Conservation (phyloP, 2,888 invertebrate species). For the Nymphalis urticae region DNA sequence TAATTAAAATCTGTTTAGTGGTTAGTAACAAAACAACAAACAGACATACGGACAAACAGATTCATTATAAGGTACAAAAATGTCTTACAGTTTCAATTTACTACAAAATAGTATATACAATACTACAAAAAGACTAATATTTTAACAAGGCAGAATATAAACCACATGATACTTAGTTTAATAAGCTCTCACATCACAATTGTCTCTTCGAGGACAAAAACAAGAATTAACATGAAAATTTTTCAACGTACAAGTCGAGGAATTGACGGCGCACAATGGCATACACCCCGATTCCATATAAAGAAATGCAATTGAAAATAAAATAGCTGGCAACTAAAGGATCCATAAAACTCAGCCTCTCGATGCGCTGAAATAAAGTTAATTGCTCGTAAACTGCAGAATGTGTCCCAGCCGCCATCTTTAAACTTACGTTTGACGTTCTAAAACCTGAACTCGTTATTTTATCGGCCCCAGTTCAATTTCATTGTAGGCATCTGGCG, state of each 20-base stretch:
- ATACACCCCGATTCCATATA: slow-evolving; percentile 52
- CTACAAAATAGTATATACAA: too few relatives aligned
- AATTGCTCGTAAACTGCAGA: slow-evolving; percentile 54
- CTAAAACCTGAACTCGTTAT: slow-evolving; percentile 34
- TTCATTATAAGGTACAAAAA: too few relatives aligned
- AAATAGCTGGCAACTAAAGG: slow-evolving; percentile 42
- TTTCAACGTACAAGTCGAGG: slow-evolving; percentile 10
- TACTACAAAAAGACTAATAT: not conserved
- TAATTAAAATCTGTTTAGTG: too few relatives aligned
- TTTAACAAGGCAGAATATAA: not conserved
- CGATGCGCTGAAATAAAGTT: slow-evolving; percentile 54
- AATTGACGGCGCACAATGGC: slow-evolving; percentile 42
- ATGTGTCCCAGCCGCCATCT: slow-evolving; percentile 46
- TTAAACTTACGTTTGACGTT: slow-evolving; percentile 37
- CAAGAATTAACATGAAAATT: slow-evolving; percentile 15
- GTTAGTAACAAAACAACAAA: too few relatives aligned
- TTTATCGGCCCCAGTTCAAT: slow-evolving; percentile 35
- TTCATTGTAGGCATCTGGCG: slow-evolving; percentile 35
- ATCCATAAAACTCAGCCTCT: slow-evolving; percentile 46
- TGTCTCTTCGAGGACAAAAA: slow-evolving; percentile 8
- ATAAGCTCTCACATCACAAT: not conserved
- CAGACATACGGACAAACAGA: too few relatives aligned
- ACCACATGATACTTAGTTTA: not conserved
- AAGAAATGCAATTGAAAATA: slow-evolving; percentile 53
- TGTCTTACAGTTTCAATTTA: too few relatives aligned